These are phyloP conservation scores for Drosophila rubida DNA, from an alignment of 2,888 invertebrate genomes.

Conservation along the genomic window DNA sequence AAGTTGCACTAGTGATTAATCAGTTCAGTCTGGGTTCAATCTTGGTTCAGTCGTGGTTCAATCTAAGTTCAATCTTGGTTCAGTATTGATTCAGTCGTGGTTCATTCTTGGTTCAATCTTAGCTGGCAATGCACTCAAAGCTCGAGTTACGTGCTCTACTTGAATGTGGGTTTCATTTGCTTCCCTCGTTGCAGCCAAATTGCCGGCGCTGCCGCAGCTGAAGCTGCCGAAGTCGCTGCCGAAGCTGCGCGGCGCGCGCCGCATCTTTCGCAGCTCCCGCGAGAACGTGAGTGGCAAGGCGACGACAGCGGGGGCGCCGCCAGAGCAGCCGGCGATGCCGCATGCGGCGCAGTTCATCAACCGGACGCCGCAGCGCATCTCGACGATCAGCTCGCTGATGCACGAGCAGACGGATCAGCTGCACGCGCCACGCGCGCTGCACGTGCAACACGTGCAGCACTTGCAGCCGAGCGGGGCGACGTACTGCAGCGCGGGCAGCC, in stretches of 20 bases:
- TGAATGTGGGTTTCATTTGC: no score
- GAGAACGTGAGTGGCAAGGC: slow-evolving; percentile 55
- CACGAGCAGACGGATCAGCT: slow-evolving; percentile 51
- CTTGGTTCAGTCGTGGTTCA: no score
- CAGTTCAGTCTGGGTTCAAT: no score
- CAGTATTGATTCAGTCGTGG: no score
- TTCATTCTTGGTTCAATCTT: no score
- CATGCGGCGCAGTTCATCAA: slow-evolving; percentile 77
- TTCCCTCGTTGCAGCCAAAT: slow-evolving; percentile 64
- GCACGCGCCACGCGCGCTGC: no score
- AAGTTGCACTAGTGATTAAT: no score
- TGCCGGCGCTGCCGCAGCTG: slow-evolving; percentile 75
- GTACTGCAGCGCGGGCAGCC: slow-evolving; percentile 77
- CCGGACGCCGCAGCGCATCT: slow-evolving; percentile 82
- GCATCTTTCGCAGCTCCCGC: slow-evolving; percentile 80
- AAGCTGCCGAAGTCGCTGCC: slow-evolving; percentile 83
- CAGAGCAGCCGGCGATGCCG: neutral
- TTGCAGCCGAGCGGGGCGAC: slow-evolving; percentile 42
- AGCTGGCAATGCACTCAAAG: no score
- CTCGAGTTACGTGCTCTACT: no score
- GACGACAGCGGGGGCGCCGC: neutral
- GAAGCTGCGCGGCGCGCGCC: slow-evolving; percentile 76
- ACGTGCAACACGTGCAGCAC: no score
- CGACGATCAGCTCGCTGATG: slow-evolving; percentile 83
- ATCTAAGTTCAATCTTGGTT: no score